Conservation (phyloP, 2,888 invertebrate genomes). For the Lamellibrachia columna region DNA sequence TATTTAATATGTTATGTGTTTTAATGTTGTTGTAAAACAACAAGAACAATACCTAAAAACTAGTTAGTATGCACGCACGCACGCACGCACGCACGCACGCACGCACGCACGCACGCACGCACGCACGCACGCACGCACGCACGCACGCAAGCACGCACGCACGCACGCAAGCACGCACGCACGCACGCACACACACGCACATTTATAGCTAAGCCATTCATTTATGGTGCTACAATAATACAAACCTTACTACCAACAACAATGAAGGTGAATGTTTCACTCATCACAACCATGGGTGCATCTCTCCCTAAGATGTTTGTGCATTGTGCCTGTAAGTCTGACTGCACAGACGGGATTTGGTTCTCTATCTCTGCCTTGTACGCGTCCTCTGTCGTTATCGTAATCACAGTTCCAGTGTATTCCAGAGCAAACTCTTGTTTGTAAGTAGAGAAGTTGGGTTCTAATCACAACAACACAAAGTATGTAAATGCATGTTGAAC, state of each 20-base stretch:
- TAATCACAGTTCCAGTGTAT: neutral
- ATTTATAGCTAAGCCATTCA: no score
- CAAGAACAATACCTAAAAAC: no score
- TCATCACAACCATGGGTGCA: neutral
- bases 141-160: no score
- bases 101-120: constrained; percentile 8
- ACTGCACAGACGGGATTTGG: neutral
- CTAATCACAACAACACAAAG: neutral
- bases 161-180: no score
- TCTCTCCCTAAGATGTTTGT: neutral
- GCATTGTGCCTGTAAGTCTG: neutral
- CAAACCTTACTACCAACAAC: neutral
- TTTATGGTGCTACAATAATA: no score
- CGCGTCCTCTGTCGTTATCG: neutral
- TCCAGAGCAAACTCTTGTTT: neutral
- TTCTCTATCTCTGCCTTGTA: neutral
- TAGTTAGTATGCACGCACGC: no score
- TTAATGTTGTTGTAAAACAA: no score
- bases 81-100: neutral
- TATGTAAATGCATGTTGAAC: no score
- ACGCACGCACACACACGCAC: constrained; percentile 7
- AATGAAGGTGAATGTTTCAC: neutral
- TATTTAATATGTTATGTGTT: no score
- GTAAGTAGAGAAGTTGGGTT: neutral
- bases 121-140: constrained; percentile 9